phyloP scores from a whole-genome alignment of 2,888 invertebrate species.

The Andrena fulva region DNA sequence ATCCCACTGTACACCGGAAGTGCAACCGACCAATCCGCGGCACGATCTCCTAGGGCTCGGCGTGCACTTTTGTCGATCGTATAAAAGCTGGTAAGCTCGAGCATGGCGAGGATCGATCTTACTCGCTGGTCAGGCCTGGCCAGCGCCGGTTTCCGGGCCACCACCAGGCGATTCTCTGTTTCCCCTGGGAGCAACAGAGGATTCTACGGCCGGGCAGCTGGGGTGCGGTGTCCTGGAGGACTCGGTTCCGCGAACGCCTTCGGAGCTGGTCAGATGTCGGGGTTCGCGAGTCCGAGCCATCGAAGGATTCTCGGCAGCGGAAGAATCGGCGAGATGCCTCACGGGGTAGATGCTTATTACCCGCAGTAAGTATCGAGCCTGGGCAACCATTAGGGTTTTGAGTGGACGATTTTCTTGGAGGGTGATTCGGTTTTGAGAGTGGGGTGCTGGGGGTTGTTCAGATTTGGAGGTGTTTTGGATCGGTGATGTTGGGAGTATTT shows the following conservation, averaged over 20 bases:
- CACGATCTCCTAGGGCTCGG: constrained; percentile 36
- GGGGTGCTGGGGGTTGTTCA: too few relatives aligned
- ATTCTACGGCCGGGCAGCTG: neutral
- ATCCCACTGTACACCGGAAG: constrained; percentile 59
- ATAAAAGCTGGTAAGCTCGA: constrained; percentile 55
- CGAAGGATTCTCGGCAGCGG: constrained; percentile 5
- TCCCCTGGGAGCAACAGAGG: neutral
- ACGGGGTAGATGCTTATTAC: constrained; percentile 73
- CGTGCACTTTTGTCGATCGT: constrained; percentile 32
- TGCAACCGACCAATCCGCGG: constrained; percentile 56
- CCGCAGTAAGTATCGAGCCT: constrained; percentile 75
- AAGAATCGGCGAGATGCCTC: constrained; percentile 76
- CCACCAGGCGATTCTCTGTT: constrained; percentile 47
- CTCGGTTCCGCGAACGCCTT: constrained; percentile 11
- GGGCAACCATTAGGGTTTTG: neutral
- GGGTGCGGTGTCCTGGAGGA: neutral
- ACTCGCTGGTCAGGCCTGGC: constrained; percentile 55
- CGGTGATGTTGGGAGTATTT: too few relatives aligned
- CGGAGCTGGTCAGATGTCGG: neutral
- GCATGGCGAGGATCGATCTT: constrained; percentile 55
- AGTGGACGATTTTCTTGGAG: neutral
- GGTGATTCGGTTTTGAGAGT: too few relatives aligned
- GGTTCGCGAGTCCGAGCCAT: constrained; percentile 41
- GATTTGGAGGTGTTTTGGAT: too few relatives aligned
- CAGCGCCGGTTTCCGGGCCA: neutral